Evolutionary conservation across 2,888 invertebrate species (phyloP), one percentile per base, ranked within the genome.

Genomic region (Thereva unica): DNA sequence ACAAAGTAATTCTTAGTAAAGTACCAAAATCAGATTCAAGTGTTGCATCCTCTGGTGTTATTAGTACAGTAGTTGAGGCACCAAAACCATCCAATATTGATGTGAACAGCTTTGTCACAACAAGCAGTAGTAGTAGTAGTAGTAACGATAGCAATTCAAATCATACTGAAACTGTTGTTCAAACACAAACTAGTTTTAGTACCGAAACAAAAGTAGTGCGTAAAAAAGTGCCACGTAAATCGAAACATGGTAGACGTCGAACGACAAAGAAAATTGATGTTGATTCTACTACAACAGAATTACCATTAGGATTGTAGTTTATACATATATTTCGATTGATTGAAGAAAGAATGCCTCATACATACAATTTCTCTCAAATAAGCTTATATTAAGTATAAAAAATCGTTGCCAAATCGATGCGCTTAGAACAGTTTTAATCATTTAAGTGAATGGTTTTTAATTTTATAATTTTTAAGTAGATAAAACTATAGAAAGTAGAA

Each of bases 1-100:
- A 82, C 72, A 77, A 79, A 75, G 80, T 81, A 68, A 78, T 80
- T 69, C 72, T 81, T 68, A 80, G 80, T 73, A 81, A 81, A 79
- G 77, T 78, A 37, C 54, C 70, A 57, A 67, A 67, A 63, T 7
- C 42, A 7, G 76, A 78, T 66, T 77, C 77, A 6, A 77, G 75
- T 69, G 74, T 74, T 59, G 78, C 76, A 34, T 78, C 73, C 66
- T 79, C 79, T 12, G 74, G 75, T 66, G 74, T 72, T 35, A 74
- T 76, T 68, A 75, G 74, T 50, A 72, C 75, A 7, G 71, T 78
- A 52, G 69, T 79, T 70, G 74, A 74, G 70, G 74, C 77, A 50
- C 78, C 77, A 49, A 61, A 61, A 49, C 9, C 50, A 55, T 4
- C 44, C n/a, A 12, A 34, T 40, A 40, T 55, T 40, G 38, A 47